Evolutionary conservation across 2,888 invertebrate species (phyloP).

Genomic region (Antheraea assamensis): DNA sequence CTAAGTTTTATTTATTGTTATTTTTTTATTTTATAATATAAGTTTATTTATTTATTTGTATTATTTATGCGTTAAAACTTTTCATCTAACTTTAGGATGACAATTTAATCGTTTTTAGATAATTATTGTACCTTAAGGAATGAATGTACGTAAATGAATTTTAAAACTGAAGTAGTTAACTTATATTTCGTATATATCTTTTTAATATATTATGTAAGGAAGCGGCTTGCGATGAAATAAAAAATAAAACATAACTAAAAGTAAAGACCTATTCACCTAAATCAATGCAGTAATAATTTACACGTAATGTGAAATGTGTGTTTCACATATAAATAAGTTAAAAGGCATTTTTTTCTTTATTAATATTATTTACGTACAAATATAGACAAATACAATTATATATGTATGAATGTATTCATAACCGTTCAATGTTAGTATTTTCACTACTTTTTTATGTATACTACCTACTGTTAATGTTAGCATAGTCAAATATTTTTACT

Average conservation of each 20-base stretch:
- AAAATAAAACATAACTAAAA: neutral
- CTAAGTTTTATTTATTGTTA: too few species aligned
- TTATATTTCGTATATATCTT: neutral
- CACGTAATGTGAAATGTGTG: neutral
- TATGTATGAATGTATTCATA: neutral
- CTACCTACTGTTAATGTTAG: too few species aligned
- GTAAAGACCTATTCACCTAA: neutral
- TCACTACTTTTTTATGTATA: neutral
- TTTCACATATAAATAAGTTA: conserved; percentile 9
- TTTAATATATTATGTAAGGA: too few species aligned
- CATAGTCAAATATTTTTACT: too few species aligned
- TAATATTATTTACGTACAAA: too few species aligned
- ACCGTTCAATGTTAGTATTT: neutral
- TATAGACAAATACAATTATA: neutral
- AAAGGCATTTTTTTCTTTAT: neutral
- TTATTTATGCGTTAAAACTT: too few species aligned
- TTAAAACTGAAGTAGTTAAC: too few species aligned
- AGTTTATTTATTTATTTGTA: too few species aligned
- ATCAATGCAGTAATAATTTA: neutral
- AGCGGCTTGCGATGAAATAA: neutral
- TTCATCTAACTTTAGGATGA: neutral
- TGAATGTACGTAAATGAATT: too few species aligned
- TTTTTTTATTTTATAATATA: too few species aligned
- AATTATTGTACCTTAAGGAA: too few species aligned
- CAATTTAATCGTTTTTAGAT: too few species aligned